Conservation (phyloP, 2,113 vertebrate species). For the Anseranas semipalmata region DNA sequence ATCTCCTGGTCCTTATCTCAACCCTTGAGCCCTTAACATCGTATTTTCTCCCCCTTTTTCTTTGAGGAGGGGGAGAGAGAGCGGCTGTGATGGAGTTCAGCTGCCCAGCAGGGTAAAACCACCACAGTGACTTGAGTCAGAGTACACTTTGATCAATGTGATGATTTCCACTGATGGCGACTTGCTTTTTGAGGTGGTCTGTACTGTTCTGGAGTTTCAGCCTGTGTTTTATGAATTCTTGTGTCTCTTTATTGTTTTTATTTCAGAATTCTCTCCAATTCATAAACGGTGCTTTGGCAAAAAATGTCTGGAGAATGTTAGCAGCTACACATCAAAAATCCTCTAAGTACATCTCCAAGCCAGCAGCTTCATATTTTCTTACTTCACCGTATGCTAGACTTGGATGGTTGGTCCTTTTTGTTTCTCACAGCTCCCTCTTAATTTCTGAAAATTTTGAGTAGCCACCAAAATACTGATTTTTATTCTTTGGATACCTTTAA, state of each 20-base stretch:
- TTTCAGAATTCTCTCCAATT: conserved; percentile 72
- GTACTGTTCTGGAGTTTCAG: neutral
- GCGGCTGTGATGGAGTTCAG: no score
- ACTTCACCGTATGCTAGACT: conserved; percentile 74
- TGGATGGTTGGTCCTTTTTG: conserved; percentile 76
- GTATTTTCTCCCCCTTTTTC: no score
- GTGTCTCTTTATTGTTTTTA: neutral
- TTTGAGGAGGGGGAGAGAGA: no score
- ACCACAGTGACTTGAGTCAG: no score
- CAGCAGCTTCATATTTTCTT: conserved; percentile 74
- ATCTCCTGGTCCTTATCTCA: no score
- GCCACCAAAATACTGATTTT: neutral
- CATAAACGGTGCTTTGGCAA: conserved; percentile 46
- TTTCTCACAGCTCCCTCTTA: neutral
- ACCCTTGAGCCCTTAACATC: no score
- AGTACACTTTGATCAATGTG: neutral
- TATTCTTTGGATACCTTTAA: neutral
- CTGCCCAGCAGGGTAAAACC: no score
- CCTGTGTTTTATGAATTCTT: neutral
- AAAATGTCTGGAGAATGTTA: conserved; percentile 14
- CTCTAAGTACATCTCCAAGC: conserved; percentile 60
- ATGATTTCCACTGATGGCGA: neutral
- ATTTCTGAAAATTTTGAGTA: neutral
- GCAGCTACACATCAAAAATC: neutral
- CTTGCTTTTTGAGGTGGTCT: neutral